Evolutionary conservation across 1,140 invertebrate genomes (phyloP).

Genomic region (Gonioctena quinquepunctata): DNA sequence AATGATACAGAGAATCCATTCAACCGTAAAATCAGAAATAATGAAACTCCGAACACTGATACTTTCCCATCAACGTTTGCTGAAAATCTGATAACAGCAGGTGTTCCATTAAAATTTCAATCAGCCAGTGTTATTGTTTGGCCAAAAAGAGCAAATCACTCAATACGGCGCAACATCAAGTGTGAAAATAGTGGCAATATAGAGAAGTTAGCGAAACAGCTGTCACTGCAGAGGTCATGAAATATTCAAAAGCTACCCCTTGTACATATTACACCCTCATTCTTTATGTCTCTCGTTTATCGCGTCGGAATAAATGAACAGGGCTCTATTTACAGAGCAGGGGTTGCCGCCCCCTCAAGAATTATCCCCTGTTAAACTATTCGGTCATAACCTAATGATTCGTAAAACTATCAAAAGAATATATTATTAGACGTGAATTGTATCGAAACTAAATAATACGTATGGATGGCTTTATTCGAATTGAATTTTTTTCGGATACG

Average conservation of each 20-base stretch:
- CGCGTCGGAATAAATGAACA: conserved; percentile 37
- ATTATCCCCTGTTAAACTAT: conserved; percentile 40
- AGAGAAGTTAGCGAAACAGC: conserved; percentile 36
- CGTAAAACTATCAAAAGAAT: conserved; percentile 43
- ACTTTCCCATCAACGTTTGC: not conserved
- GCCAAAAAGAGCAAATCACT: conserved; percentile 31
- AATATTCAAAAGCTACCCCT: conserved; percentile 41
- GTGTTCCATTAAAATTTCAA: conserved; percentile 22
- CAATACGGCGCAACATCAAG: conserved; percentile 16
- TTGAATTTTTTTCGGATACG: conserved; percentile 21
- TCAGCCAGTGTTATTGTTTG: conserved; percentile 26
- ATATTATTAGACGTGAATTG: conserved; percentile 33
- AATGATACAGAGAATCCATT: too few species aligned
- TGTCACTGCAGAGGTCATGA: conserved; percentile 41
- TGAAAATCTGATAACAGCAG: conserved; percentile 6
- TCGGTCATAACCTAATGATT: conserved; percentile 44
- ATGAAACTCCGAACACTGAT: too few species aligned
- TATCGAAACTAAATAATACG: conserved; percentile 23
- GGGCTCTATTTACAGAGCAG: conserved; percentile 26
- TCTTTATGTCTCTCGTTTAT: conserved; percentile 40
- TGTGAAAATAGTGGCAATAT: conserved; percentile 37
- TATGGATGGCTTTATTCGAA: conserved; percentile 37
- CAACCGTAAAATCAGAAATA: too few species aligned
- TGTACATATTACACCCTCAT: conserved; percentile 43
- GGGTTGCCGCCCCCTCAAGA: conserved; percentile 28